Evolutionary conservation across 2,888 invertebrate genomes (phyloP), one percentile per base, ranked within the genome.

Genomic region (Yponomeuta evonymella): DNA sequence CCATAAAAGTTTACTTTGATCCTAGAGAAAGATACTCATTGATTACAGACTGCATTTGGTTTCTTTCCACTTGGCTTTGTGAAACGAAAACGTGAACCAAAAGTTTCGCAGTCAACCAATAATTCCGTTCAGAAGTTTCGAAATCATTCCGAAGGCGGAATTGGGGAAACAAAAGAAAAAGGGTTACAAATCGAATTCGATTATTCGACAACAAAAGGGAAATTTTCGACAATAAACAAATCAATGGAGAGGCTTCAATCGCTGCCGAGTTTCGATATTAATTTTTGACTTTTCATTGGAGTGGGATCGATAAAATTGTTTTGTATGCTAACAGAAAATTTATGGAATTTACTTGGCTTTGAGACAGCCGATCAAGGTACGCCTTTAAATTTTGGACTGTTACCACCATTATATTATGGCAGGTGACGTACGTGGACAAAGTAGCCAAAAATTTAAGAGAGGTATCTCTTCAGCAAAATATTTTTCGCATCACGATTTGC

Each of bases 221-320:
- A 70, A 72, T 70, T 68, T 71, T 70, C 71, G 76, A 81, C 82
- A 82, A 79, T 77, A 76, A 71, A 68, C 71, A 70, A 72, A 72
- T 71, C 71, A 65, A 72, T 71, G 66, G 64, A 43, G 70, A 75
- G 72, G 71, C 74, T 73, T 74, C 76, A 75, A 76, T 78, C 75
- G 66, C 67, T 75, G 70, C 65, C 48, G 62, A 65, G 69, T 72
- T 74, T 73, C 75, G 73, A 76, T 75, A 78, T 79, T 79, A 78
- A 78, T 79, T 78, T 77, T 76, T 77, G 77, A 75, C 77, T 76
- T 77, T 79, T 78, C 77, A 77, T 79, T 74, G 75, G 73, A 77
- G 77, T 81, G 77, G 78, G 76, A 82, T 82, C 78, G 79, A 83
- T 83, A 77, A 76, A 73, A 76, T 78, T 77, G 78, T 78, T 78